These are phyloP conservation scores for Mesopsocus fuscifrons DNA, from an alignment of 2,888 invertebrate genomes.

Conservation along the genomic window DNA sequence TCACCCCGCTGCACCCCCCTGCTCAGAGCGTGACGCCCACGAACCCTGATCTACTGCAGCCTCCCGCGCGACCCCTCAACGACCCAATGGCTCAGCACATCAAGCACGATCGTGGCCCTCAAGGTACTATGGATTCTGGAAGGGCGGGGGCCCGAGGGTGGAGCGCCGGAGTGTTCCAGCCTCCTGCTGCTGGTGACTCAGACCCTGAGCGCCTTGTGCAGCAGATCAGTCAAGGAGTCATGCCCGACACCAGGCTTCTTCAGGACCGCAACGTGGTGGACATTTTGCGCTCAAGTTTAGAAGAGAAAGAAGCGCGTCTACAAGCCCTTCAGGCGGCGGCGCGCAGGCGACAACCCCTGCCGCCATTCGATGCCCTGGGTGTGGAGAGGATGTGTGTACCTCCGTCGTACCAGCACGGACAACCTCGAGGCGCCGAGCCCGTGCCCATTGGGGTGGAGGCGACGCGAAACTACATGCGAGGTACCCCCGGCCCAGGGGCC, in stretches of 20 bases:
- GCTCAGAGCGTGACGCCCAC: not conserved
- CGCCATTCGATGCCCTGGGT: conserved; percentile 32
- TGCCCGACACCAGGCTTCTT: conserved; percentile 1
- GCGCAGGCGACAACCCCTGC: conserved; percentile 26
- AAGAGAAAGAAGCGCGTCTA: conserved; percentile 32
- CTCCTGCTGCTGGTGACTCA: not conserved
- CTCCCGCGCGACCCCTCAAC: not conserved
- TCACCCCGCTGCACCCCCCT: not conserved
- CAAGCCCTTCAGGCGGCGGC: conserved; percentile 3
- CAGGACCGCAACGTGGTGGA: conserved; percentile 46
- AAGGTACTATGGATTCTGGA: not conserved
- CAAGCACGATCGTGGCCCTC: not conserved
- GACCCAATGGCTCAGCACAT: not conserved
- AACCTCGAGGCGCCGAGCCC: conserved; percentile 49
- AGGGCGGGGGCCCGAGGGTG: too few relatives aligned
- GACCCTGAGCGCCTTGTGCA: conserved; percentile 16
- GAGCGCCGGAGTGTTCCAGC: not conserved
- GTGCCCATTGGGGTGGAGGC: conserved; percentile 33
- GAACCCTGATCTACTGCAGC: not conserved
- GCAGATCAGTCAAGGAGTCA: conserved; percentile 28
- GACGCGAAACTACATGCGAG: conserved; percentile 23
- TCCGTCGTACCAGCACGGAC: conserved; percentile 38
- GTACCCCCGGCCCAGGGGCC: conserved; percentile 10
- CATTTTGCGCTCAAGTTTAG: conserved; percentile 48
- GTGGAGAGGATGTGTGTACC: conserved; percentile 29